Base-by-base conservation (phyloP, 2,888 invertebrate genomes). In the Drosophila affinis region DNA sequence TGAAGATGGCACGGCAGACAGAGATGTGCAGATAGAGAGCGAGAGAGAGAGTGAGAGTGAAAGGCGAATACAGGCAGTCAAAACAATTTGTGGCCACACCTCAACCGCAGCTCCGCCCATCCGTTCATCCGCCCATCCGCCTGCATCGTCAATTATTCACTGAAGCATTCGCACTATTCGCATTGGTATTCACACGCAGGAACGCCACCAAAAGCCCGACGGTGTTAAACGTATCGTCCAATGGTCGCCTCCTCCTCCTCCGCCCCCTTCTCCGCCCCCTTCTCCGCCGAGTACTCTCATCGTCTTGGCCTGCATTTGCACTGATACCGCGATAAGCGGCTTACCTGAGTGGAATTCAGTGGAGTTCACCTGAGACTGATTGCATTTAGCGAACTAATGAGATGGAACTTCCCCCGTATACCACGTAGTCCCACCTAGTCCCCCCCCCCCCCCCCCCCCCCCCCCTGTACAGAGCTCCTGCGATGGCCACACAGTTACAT, bases 261-360 rank as follows among this genome's bases (percentile, higher is more conserved):
- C 27, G 14, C 44, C 45, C n/a, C 21, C 14, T n/a, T n/a, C 39
- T 2, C 14, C 21, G 3, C 21, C n/a, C 21, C 21, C 14, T 39
- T 1, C 14, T 6, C 32, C 7, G 3, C 2, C 14, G 7, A 3
- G 6, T 6, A 24, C 44, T 59, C 39, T 14, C 45, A 12, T n/a
- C 14, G 12, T 47, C 10, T 14, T 9, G 60, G 62, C 47, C 71
- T 74, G 73, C 73, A 74, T n/a, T 76, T 46, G 47, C 45, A 47
- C 59, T 70, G 73, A 74, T 74, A 74, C 62, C 44, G 58, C 47
- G 58, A 72, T 75, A 72, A 72, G 75, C 68, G 56, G 72, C 72
- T 72, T 72, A 75, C 58, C 75, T 55, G 57, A 45, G 46, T 39
- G 48, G 10, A 53, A 48, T 39, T 49, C 29, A 58, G 32, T 49